Percentiles rank a stretch among this genome's conserved stretches.
Evolutionary conservation across 2,888 invertebrate species (phyloP).

Genomic region (Scaptomyza polygonia): DNA sequence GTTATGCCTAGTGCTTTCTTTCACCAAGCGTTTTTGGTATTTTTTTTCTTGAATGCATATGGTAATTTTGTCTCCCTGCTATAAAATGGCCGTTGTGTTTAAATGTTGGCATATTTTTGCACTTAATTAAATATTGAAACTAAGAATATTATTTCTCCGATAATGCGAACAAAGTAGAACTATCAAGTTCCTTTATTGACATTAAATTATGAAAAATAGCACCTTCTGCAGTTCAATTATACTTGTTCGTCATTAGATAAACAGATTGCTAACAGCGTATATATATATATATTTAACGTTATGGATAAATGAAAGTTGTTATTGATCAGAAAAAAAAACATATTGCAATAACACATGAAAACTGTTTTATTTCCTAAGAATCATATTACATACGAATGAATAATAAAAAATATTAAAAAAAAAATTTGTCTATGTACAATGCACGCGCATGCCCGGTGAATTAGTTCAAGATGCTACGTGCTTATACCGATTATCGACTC

Average conservation of each 20-base stretch:
- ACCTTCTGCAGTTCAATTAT: too few relatives aligned
- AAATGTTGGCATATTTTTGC: background rate
- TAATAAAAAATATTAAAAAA: conserved; percentile 32
- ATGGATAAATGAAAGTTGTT: background rate
- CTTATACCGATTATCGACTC: conserved; percentile 89
- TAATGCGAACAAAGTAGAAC: background rate
- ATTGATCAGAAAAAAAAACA: background rate
- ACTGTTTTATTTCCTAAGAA: conserved; percentile 44
- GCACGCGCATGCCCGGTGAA: background rate
- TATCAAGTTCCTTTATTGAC: too few relatives aligned
- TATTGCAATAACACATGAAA: background rate
- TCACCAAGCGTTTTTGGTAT: background rate
- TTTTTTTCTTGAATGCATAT: background rate
- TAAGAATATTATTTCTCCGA: background rate
- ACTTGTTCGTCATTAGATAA: too few relatives aligned
- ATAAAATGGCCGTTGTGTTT: background rate
- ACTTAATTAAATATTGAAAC: background rate
- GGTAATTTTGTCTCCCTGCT: background rate
- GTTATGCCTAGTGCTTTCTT: background rate
- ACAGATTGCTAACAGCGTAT: too few relatives aligned
- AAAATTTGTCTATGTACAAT: conserved; percentile 34
- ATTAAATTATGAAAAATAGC: too few relatives aligned
- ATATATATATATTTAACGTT: background rate
- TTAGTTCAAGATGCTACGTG: conserved; percentile 38
- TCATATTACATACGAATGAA: conserved; percentile 15